Evolutionary conservation across 2,888 invertebrate species (phyloP).

Genomic region (Eupithecia tripunctaria): DNA sequence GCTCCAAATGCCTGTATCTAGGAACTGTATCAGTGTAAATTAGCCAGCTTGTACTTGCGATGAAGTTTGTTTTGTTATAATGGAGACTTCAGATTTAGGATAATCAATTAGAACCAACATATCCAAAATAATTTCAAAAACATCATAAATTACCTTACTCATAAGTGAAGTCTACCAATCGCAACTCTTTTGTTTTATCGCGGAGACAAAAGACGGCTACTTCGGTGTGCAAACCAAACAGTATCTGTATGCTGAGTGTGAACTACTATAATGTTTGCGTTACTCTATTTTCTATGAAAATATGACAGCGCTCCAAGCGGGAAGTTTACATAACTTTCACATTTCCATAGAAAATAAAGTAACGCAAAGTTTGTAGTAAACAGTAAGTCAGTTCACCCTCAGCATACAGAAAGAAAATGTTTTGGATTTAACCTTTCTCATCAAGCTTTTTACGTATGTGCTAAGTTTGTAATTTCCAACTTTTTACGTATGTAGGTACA

Average conservation of each 20-base stretch:
- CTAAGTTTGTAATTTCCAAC: too few species aligned
- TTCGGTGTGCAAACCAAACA: background rate
- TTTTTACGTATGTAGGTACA: too few species aligned
- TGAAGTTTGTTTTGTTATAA: constrained; percentile 61
- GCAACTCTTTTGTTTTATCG: background rate
- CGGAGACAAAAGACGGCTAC: background rate
- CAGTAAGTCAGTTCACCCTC: too few species aligned
- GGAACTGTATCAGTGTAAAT: constrained; percentile 34
- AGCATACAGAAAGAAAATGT: background rate
- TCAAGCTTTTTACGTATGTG: background rate
- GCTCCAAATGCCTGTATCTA: constrained; percentile 27
- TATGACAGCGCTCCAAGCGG: too few species aligned
- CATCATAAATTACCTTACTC: background rate
- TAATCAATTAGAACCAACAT: background rate
- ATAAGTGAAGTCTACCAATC: background rate
- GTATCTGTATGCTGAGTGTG: too few species aligned
- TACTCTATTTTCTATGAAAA: too few species aligned
- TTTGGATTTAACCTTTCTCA: background rate
- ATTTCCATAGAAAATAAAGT: too few species aligned
- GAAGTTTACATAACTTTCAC: too few species aligned
- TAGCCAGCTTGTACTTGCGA: constrained; percentile 54
- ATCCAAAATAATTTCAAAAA: background rate
- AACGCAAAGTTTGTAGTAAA: too few species aligned
- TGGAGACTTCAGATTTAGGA: constrained; percentile 6
- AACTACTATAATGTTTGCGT: too few species aligned